These are phyloP conservation scores for Anolis carolinensis DNA, from an alignment of 2,113 vertebrate genomes.

Conservation along the genomic window DNA sequence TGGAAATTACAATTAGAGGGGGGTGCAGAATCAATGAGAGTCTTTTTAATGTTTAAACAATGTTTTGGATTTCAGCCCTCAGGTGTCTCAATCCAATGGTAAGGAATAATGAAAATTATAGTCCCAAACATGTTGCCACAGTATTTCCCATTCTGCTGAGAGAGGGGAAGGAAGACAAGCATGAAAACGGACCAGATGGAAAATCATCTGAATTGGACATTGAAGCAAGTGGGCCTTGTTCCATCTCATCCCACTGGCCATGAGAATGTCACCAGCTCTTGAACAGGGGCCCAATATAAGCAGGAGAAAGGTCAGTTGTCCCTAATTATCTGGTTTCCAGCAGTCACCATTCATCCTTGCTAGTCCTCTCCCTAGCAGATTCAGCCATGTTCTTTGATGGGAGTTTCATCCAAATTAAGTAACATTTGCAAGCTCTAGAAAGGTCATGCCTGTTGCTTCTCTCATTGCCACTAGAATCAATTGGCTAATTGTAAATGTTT, in stretches of 20 bases:
- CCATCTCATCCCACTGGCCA: not conserved
- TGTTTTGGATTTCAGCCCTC: no score
- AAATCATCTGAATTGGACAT: not conserved
- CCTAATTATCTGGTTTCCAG: not conserved
- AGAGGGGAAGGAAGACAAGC: not conserved
- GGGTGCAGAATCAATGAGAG: not conserved
- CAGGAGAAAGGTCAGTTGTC: not conserved
- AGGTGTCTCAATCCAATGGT: no score
- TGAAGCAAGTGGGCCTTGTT: not conserved
- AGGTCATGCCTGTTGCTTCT: not conserved
- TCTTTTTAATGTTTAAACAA: not conserved
- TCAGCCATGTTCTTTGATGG: no score
- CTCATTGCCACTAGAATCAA: not conserved
- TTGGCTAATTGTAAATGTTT: not conserved
- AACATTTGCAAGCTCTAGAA: not conserved
- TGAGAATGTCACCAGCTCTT: not conserved
- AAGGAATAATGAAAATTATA: no score
- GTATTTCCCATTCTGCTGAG: no score
- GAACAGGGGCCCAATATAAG: not conserved
- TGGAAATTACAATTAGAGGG: no score
- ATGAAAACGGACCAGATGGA: not conserved
- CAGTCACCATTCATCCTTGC: not conserved
- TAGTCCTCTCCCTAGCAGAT: not conserved
- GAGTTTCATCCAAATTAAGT: no score
- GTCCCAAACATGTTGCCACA: no score